phyloP scores from a whole-genome alignment of 2,113 vertebrate genomes.

The Polypterus bichir region DNA sequence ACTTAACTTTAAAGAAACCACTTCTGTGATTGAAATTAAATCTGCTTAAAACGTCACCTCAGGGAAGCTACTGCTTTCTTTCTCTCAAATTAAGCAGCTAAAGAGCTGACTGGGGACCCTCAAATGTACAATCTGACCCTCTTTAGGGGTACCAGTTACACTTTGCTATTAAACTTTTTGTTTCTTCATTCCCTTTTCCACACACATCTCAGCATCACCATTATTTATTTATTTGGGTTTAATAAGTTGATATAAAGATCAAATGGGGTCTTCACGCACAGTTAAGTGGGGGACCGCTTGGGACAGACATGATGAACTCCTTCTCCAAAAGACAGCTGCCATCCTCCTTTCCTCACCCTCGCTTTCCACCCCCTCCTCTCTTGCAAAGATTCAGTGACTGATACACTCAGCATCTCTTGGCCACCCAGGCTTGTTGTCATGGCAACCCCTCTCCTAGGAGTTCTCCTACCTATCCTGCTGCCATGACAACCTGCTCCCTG shows the following conservation, averaged over 20 bases:
- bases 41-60: too few species aligned
- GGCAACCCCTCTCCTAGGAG: slow-evolving; percentile 60
- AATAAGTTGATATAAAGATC: too few species aligned
- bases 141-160: too few species aligned
- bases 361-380: slow-evolving; percentile 8
- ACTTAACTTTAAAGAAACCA: too few species aligned
- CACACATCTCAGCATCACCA: slow-evolving; percentile 8
- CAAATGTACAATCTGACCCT: too few species aligned
- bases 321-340: slow-evolving; percentile 2
- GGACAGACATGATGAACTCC: slow-evolving; percentile 1
- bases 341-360: slow-evolving; percentile 10
- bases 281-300: too few species aligned
- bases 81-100: too few species aligned
- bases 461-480: slow-evolving; percentile 56
- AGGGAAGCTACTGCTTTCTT: too few species aligned
- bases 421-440: slow-evolving; percentile 52
- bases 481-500: slow-evolving; percentile 59
- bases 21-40: too few species aligned
- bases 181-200: slow-evolving; percentile 10
- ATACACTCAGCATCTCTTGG: slow-evolving; percentile 50
- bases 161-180: too few species aligned
- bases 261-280: too few species aligned
- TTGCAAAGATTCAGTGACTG: slow-evolving; percentile 5
- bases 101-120: too few species aligned
- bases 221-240: not conserved